Percentiles rank a stretch among this genome's conserved stretches.
Conservation (phyloP, 2,797 vertebrate species). For the Masticophis lateralis region DNA sequence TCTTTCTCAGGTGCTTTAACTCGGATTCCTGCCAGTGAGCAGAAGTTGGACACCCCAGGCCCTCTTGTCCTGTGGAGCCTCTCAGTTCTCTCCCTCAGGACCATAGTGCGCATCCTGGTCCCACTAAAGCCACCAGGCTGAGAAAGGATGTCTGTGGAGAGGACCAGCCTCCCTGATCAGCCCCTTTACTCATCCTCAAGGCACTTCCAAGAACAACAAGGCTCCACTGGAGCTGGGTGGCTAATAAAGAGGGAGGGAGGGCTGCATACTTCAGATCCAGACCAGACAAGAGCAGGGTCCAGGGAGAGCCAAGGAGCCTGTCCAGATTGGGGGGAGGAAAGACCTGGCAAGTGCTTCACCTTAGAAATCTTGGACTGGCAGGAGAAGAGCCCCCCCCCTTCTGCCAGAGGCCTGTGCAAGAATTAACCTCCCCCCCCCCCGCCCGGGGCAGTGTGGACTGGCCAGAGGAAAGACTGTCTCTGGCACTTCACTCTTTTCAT, state of each 20-base stretch:
- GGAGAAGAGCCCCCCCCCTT: not conserved
- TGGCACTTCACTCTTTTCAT: not conserved
- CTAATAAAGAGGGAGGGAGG: not conserved
- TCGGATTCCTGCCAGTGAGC: not conserved
- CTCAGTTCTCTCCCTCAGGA: not conserved
- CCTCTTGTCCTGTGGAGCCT: not conserved
- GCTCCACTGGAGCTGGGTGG: not conserved
- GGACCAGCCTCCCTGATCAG: not conserved
- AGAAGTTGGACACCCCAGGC: not conserved
- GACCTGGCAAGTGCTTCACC: not conserved
- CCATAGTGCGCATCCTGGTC: not conserved
- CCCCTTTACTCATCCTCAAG: not conserved
- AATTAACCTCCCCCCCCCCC: accelerated
- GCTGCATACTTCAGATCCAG: not conserved
- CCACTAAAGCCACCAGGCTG: not conserved
- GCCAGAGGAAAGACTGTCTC: no score
- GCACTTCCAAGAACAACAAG: not conserved
- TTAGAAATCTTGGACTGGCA: not conserved
- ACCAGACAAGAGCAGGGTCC: not conserved
- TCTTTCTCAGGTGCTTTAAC: not conserved
- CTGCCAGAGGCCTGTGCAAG: not conserved
- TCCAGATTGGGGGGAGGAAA: not conserved
- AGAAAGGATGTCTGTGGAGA: not conserved
- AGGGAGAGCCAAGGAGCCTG: not conserved
- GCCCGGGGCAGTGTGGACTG: not conserved